These are phyloP conservation scores for Pangasianodon gigas DNA, from an alignment of 2,113 vertebrate species.

Conservation along the genomic window DNA sequence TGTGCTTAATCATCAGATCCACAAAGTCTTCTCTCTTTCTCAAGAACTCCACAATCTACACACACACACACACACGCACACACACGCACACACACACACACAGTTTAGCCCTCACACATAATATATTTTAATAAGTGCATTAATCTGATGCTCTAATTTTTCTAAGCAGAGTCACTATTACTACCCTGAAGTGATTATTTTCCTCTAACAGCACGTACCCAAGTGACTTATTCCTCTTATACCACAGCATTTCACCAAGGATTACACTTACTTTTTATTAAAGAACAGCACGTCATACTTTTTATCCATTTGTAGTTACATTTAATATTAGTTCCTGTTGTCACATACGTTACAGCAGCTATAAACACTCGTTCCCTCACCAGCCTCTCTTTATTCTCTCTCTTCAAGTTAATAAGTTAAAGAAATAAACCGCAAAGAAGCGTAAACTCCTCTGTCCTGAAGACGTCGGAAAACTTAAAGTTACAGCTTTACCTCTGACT, in stretches of 20 bases:
- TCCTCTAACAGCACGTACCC: background rate
- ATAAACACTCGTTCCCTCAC: background rate
- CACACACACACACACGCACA: conserved; percentile 46
- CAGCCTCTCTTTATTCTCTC: no score
- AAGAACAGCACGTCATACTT: background rate
- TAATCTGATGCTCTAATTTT: background rate
- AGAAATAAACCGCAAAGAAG: background rate
- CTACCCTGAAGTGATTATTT: background rate
- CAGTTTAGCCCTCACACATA: background rate
- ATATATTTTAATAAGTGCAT: background rate
- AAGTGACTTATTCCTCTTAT: background rate
- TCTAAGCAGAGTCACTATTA: background rate
- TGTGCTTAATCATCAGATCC: conserved; percentile 96
- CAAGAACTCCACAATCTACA: conserved; percentile 93
- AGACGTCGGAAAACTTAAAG: no score
- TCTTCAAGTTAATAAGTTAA: background rate
- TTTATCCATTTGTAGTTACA: background rate
- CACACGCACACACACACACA: conserved; percentile 45
- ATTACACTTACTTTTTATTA: background rate
- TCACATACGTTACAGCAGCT: background rate
- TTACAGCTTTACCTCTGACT: background rate
- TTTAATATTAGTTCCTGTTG: background rate
- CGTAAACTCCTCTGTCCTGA: background rate
- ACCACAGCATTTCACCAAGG: background rate
- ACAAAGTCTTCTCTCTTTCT: conserved; percentile 94